Evolutionary conservation across 2,888 invertebrate genomes (phyloP), one percentile per base, ranked within the genome.

Genomic region (Drosophila vallismaia): DNA sequence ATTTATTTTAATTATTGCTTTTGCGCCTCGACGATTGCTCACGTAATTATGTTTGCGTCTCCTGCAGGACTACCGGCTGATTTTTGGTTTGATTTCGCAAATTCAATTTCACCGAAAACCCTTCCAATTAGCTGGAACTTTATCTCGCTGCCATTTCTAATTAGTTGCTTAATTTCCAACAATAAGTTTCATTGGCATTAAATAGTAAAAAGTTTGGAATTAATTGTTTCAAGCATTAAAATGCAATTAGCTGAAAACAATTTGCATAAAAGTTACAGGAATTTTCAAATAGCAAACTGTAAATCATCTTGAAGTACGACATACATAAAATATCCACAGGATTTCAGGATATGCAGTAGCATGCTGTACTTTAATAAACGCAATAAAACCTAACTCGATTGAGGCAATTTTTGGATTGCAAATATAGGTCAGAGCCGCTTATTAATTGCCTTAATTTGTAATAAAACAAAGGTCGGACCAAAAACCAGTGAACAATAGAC

Each of bases 391-490:
- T 29, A 24, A 29, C 14, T 9, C 29, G 46, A 38, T 38, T n/a
- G 29, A 24, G 8, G 24, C 14, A 38, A 29, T 46, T 53, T 14
- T 29, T 7, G 29, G 24, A 14, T 9, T 36, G 52, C 28, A 52
- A 44, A 10, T 51, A 33, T 6, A n/a, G 9, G 3, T 36, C 44
- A 36, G 66, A 26, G 36, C 26, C n/a, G 12, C 26, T 46, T 53
- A 66, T 71, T 71, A 53, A 71, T 70, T 36, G 71, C 42, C 62
- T 31, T 53, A 33, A 40, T 62, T 70, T 33, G 53, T 80, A 79
- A 83, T 80, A 86, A 77, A 80, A 59, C 74, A 80, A 55, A 76
- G 84, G 86, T 69, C 77, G 69, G 58, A 24, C 12, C 28, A 0
- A 50, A 36, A 48, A 31, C 26, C 36, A 48, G 51, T 50, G 29